Percentiles rank a stretch among this genome's conserved stretches.
phyloP scores from a whole-genome alignment of 2,888 invertebrate species.

The Caradrina clavipalpis region DNA sequence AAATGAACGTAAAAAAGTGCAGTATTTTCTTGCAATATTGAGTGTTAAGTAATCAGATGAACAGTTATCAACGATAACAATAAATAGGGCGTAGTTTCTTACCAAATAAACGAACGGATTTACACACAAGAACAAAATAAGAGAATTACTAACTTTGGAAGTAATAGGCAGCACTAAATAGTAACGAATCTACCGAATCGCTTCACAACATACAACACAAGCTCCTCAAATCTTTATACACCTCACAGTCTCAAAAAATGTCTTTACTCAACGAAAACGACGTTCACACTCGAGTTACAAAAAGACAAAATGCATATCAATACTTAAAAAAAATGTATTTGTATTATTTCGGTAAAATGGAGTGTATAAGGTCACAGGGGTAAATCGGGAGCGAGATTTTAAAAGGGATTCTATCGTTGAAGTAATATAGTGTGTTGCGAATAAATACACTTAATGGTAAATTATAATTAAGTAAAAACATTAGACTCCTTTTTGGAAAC shows the following conservation, averaged over 20 bases:
- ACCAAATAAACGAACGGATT: constrained; percentile 13
- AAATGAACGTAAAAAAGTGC: neutral
- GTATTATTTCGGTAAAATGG: too few species aligned
- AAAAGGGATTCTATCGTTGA: too few species aligned
- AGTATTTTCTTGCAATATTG: neutral
- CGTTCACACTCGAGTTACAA: neutral
- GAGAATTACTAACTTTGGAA: constrained; percentile 59
- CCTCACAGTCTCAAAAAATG: constrained; percentile 49
- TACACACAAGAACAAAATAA: constrained; percentile 22
- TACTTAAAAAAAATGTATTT: too few species aligned
- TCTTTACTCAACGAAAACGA: constrained; percentile 44
- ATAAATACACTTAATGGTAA: too few species aligned
- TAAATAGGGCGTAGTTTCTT: neutral
- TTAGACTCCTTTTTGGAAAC: too few species aligned
- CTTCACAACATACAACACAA: constrained; percentile 40
- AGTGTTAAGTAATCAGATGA: neutral
- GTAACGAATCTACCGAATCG: constrained; percentile 7
- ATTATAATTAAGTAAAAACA: too few species aligned
- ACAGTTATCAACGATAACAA: neutral
- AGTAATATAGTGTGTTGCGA: too few species aligned
- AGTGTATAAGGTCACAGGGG: too few species aligned
- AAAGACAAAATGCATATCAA: constrained; percentile 12
- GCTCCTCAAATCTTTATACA: constrained; percentile 35
- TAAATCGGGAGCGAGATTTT: too few species aligned
- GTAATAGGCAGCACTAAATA: constrained; percentile 44